Evolutionary conservation across 2,113 vertebrate species (phyloP).

Genomic region (Strix aluco): DNA sequence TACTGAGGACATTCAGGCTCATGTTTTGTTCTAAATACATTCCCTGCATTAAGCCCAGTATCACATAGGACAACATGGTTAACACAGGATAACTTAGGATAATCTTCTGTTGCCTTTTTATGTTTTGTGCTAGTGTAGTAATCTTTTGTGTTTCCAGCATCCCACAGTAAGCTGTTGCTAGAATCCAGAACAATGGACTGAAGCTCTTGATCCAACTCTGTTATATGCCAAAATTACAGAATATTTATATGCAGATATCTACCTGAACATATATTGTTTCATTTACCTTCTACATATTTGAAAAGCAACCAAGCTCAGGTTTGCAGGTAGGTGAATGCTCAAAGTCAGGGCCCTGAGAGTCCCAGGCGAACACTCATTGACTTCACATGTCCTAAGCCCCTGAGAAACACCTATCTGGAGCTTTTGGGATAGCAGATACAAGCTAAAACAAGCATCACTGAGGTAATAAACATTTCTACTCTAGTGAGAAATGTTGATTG

Average conservation of each 20-base stretch:
- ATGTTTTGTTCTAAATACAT: not conserved
- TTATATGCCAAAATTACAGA: not conserved
- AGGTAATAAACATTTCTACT: not conserved
- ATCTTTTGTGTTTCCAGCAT: not conserved
- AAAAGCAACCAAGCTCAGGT: not conserved
- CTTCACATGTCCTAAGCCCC: not conserved
- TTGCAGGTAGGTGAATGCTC: not conserved
- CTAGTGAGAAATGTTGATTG: not conserved
- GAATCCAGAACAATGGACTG: not conserved
- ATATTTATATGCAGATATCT: not conserved
- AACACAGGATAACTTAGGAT: too few relatives aligned
- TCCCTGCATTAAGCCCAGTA: not conserved
- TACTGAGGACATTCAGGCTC: not conserved
- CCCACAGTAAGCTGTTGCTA: not conserved
- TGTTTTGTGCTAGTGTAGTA: not conserved
- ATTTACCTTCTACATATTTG: not conserved
- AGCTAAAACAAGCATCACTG: not conserved
- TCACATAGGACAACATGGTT: not conserved
- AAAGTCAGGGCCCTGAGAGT: not conserved
- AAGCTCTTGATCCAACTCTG: not conserved
- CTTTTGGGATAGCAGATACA: not conserved
- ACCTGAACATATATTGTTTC: not conserved
- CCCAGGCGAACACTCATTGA: not conserved
- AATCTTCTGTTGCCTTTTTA: not conserved
- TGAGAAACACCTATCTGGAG: not conserved